Conservation (phyloP, 2,113 vertebrate species). For the Tenrec ecaudatus region DNA sequence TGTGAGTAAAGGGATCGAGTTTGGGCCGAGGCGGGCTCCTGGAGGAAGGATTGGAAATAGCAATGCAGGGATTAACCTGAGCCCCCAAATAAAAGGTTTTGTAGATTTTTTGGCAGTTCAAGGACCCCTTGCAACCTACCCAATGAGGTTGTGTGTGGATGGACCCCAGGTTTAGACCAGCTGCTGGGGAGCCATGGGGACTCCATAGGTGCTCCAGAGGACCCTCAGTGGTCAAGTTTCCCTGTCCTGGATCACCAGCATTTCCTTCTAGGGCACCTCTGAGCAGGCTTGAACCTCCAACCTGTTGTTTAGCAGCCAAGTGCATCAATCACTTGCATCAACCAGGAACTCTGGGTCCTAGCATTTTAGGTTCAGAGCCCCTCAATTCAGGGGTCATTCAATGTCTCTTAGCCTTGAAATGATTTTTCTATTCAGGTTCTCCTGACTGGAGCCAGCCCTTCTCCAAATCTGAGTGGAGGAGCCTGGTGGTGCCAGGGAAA, state of each 20-base stretch:
- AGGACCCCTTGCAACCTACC: background rate
- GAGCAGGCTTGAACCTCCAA: background rate
- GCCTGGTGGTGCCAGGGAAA: background rate
- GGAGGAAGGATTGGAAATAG: background rate
- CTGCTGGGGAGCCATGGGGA: background rate
- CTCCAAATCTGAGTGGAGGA: background rate
- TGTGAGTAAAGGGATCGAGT: background rate
- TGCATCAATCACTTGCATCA: background rate
- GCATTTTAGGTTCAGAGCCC: background rate
- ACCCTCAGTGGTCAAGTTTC: background rate
- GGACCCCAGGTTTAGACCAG: background rate
- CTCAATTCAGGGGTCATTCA: background rate
- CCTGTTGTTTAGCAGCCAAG: background rate
- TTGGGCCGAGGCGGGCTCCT: background rate
- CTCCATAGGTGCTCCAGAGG: background rate
- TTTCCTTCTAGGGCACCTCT: background rate
- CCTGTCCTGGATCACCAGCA: background rate
- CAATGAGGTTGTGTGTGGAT: background rate
- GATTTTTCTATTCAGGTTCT: background rate
- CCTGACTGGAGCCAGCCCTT: background rate
- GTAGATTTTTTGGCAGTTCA: background rate
- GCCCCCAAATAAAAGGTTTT: background rate
- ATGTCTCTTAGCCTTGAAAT: background rate
- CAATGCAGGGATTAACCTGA: background rate
- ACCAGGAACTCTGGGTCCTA: background rate